These are phyloP conservation scores for Trissolcus japonicus DNA, from an alignment of 2,888 invertebrate species.

Conservation along the genomic window DNA sequence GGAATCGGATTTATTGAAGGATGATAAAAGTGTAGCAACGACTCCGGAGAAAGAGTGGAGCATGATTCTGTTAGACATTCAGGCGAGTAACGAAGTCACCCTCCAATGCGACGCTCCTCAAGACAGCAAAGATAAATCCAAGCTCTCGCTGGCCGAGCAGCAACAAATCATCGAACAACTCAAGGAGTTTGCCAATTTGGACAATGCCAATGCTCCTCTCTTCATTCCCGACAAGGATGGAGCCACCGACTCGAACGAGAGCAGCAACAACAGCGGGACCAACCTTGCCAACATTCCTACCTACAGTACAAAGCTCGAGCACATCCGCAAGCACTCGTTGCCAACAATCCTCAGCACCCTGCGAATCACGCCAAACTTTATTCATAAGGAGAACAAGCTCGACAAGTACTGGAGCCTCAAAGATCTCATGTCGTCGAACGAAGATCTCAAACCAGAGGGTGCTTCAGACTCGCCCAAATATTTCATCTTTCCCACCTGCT, in stretches of 20 bases:
- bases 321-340: constrained; percentile 65
- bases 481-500: constrained; percentile 65
- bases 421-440: constrained; percentile 64
- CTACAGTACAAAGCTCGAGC: constrained; percentile 62
- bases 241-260: constrained; percentile 59
- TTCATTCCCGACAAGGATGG: constrained; percentile 64
- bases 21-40: constrained; percentile 62
- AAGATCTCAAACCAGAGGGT: constrained; percentile 56
- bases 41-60: constrained; percentile 67
- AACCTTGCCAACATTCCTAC: constrained; percentile 47
- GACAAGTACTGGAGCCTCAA: constrained; percentile 71
- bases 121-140: constrained; percentile 55
- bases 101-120: constrained; percentile 10
- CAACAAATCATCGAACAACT: constrained; percentile 70
- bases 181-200: constrained; percentile 70
- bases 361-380: constrained; percentile 58
- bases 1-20: constrained; percentile 66
- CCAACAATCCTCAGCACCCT: constrained; percentile 65
- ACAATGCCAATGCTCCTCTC: constrained; percentile 66
- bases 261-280: constrained; percentile 49
- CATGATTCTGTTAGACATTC: constrained; percentile 68
- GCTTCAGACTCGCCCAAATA: constrained; percentile 60
- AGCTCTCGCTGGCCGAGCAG: constrained; percentile 68
- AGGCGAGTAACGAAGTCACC: constrained; percentile 61
- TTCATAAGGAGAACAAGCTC: constrained; percentile 63